phyloP scores from a whole-genome alignment of 2,113 vertebrate genomes.

The Aptenodytes forsteri region DNA sequence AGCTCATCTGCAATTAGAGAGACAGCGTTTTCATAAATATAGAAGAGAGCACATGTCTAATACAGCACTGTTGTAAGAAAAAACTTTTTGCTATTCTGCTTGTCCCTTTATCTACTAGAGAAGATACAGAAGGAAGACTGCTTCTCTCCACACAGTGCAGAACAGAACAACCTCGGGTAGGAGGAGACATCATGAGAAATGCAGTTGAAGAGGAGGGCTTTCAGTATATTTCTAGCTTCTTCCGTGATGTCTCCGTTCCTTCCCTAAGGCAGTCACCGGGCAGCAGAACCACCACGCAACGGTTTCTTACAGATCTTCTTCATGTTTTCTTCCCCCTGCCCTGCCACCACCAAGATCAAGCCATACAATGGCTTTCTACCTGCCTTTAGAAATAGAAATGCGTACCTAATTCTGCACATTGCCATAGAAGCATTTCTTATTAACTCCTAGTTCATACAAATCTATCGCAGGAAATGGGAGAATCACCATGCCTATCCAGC shows the following conservation, averaged over 20 bases:
- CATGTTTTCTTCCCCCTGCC: neutral
- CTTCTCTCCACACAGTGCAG: neutral
- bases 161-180: neutral
- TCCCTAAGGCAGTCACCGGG: neutral
- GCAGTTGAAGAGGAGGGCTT: neutral
- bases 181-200: neutral
- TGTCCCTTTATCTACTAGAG: neutral
- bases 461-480: neutral
- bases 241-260: neutral
- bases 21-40: neutral
- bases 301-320: neutral
- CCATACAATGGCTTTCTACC: neutral
- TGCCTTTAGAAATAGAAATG: neutral
- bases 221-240: neutral
- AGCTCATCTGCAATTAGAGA: neutral
- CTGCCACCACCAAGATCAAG: neutral
- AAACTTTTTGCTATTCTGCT: neutral
- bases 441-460: neutral
- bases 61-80: neutral
- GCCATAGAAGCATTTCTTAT: neutral
- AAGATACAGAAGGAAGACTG: neutral
- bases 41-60: neutral
- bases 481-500: neutral
- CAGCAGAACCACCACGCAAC: neutral
- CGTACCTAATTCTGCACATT: neutral